Percentiles rank a stretch among this genome's conserved stretches.
phyloP scores from a whole-genome alignment of 2,888 invertebrate genomes.

The Ichneumoninae sp. region DNA sequence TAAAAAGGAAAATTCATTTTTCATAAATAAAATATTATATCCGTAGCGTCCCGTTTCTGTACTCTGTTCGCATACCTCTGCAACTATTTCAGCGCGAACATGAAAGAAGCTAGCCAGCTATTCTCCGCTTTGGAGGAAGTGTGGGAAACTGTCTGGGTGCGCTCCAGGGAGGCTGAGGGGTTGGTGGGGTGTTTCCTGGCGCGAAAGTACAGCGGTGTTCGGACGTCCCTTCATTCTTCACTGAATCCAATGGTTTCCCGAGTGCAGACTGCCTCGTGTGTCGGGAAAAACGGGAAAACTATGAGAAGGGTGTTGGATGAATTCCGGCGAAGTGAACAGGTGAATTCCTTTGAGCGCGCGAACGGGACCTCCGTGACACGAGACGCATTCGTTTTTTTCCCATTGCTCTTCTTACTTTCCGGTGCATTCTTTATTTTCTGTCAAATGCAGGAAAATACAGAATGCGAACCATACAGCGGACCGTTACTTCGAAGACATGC shows the following conservation, averaged over 20 bases:
- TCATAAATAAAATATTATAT: background rate
- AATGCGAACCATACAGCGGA: background rate
- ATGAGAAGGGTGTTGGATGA: conserved; percentile 21
- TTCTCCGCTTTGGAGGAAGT: conserved; percentile 17
- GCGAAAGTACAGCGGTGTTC: conserved; percentile 26
- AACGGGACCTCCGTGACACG: conserved; percentile 8
- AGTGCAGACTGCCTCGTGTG: conserved; percentile 10
- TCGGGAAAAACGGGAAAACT: conserved; percentile 22
- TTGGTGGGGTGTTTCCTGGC: conserved; percentile 25
- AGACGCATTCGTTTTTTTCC: background rate
- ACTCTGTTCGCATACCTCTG: background rate
- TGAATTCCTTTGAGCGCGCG: conserved; percentile 52
- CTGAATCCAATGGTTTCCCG: conserved; percentile 9
- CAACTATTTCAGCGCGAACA: background rate
- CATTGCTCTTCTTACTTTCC: conserved; percentile 3
- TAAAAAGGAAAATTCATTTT: background rate
- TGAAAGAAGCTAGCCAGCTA: background rate
- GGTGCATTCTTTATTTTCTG: background rate
- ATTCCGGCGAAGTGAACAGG: conserved; percentile 45
- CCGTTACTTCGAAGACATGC: background rate
- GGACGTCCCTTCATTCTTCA: conserved; percentile 22
- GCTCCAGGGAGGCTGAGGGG: background rate
- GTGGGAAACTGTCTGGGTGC: conserved; percentile 7
- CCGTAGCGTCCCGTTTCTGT: background rate
- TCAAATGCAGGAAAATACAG: background rate